These are phyloP conservation scores for Sciurus vulgaris DNA, from an alignment of 2,797 vertebrate genomes.

Conservation along the genomic window DNA sequence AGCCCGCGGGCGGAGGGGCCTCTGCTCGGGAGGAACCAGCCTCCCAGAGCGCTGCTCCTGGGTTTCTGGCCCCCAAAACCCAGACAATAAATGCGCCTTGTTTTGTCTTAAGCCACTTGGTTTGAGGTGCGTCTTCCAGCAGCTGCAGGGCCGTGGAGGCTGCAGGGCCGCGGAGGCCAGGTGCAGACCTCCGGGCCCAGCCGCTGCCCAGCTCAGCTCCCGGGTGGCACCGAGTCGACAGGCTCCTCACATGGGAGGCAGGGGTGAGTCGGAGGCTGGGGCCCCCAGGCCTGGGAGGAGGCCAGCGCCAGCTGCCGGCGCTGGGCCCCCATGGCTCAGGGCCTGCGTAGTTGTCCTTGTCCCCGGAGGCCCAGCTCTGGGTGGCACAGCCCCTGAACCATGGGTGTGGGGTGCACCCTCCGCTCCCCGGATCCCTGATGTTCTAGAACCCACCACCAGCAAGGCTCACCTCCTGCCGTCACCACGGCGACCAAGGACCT, in stretches of 20 bases:
- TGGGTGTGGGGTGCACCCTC: neutral
- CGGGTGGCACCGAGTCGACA: neutral
- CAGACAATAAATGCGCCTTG: no score
- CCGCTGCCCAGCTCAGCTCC: neutral
- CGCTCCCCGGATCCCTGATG: neutral
- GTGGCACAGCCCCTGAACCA: neutral
- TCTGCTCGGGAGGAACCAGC: no score
- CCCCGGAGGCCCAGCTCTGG: neutral
- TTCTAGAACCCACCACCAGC: neutral
- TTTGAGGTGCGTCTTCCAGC: neutral
- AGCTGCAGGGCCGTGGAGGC: neutral
- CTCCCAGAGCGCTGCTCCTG: no score
- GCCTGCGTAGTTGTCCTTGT: rapidly evolving
- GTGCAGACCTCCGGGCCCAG: neutral
- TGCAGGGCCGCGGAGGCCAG: neutral
- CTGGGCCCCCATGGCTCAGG: rapidly evolving
- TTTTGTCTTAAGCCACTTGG: neutral
- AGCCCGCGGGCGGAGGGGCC: rapidly evolving
- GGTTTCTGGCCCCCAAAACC: no score
- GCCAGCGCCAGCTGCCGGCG: neutral
- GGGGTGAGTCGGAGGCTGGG: no score
- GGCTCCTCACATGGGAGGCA: no score
- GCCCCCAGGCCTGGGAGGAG: neutral
- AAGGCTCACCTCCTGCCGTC: neutral
- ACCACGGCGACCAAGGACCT: no score